phyloP scores from a whole-genome alignment of 92 coral and sea anemone genomes.

The Actinernus sp. region DNA sequence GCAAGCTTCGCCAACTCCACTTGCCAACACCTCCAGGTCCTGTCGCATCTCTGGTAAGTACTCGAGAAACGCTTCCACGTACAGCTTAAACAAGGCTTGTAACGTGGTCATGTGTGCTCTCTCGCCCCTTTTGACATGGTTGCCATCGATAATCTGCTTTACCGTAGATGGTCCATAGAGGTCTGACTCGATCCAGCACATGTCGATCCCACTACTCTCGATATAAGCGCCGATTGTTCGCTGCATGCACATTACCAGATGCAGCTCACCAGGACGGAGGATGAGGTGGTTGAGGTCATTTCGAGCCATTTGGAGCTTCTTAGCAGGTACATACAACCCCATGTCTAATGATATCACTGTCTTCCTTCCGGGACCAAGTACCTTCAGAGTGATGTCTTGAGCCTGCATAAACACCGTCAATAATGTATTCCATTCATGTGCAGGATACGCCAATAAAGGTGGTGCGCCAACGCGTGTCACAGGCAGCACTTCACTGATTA shows the following conservation, averaged over 20 bases:
- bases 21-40: constrained; percentile 16
- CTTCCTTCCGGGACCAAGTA: too few species aligned
- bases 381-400: constrained; percentile 13
- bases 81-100: constrained; percentile 52
- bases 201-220: constrained; percentile 58
- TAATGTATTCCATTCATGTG: too few species aligned
- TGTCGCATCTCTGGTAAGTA: neutral
- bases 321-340: too few species aligned
- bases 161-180: constrained; percentile 61
- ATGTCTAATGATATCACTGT: too few species aligned
- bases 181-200: constrained; percentile 57
- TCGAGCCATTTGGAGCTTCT: too few species aligned
- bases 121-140: constrained; percentile 46
- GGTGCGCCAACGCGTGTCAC: too few species aligned
- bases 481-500: too few species aligned
- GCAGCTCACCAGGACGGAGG: too few species aligned
- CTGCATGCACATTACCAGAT: too few species aligned
- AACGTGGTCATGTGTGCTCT: constrained; percentile 59
- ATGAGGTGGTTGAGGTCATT: too few species aligned
- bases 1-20: constrained; percentile 38
- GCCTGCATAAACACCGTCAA: constrained; percentile 48
- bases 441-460: too few species aligned
- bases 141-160: constrained; percentile 36
- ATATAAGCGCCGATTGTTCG: too few species aligned
- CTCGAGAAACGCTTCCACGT: constrained; percentile 37